Evolutionary conservation across 2,888 invertebrate species (phyloP).

Genomic region (Mantis religiosa): DNA sequence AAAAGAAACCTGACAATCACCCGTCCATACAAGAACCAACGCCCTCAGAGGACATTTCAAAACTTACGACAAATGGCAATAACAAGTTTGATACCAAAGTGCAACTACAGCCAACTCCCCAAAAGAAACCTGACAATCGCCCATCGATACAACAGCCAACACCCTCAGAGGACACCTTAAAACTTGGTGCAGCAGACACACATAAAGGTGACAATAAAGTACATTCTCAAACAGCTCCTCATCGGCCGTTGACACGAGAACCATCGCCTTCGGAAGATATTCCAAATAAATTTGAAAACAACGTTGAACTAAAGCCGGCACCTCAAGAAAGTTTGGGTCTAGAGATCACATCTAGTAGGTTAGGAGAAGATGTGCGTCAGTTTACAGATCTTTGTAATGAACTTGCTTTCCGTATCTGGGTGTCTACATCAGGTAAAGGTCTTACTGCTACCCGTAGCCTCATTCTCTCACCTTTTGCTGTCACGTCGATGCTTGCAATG

Average conservation of each 20-base stretch:
- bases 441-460: conserved; percentile 69
- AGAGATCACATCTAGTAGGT: conserved; percentile 67
- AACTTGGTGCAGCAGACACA: too few species aligned
- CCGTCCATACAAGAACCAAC: too few species aligned
- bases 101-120: not conserved
- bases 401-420: conserved; percentile 79
- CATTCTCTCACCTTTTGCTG: conserved; percentile 77
- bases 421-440: conserved; percentile 59
- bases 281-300: not conserved
- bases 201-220: too few species aligned
- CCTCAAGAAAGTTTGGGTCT: conserved; percentile 61
- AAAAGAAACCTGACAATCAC: too few species aligned
- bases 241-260: not conserved
- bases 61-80: too few species aligned
- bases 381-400: conserved; percentile 81
- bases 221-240: too few species aligned
- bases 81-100: too few species aligned
- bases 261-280: not conserved
- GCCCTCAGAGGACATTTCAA: too few species aligned
- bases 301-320: conserved; percentile 53
- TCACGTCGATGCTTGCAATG: conserved; percentile 84
- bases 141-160: too few species aligned
- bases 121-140: too few species aligned
- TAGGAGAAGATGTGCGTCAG: conserved; percentile 70
- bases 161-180: too few species aligned